These are phyloP conservation scores for Caenorhabditis wallacei DNA, from an alignment of 2,888 invertebrate genomes.

Conservation along the genomic window DNA sequence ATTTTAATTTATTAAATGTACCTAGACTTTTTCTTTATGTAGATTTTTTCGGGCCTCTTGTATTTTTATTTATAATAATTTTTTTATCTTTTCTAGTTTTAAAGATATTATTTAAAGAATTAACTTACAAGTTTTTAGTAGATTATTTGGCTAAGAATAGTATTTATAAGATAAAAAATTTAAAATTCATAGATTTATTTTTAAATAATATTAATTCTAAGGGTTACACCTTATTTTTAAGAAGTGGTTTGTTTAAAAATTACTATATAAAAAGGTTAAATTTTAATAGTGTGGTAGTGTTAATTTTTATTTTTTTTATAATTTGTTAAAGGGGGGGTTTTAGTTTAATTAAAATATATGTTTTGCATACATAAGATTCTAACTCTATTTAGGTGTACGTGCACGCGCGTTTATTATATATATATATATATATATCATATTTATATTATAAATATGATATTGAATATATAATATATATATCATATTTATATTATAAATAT, in stretches of 20 bases:
- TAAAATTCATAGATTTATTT: constrained; percentile 73
- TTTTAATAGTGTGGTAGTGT: constrained; percentile 67
- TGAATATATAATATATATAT: constrained; percentile 24
- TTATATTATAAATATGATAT: constrained; percentile 36
- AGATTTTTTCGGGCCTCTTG: constrained; percentile 72
- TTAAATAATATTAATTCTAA: constrained; percentile 69
- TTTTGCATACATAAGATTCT: constrained; percentile 74
- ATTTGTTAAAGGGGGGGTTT: constrained; percentile 70
- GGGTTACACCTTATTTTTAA: constrained; percentile 55
- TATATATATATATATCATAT: constrained; percentile 38
- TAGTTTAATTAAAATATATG: constrained; percentile 73
- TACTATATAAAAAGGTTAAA: constrained; percentile 66
- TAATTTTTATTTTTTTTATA: constrained; percentile 67
- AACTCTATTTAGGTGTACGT: constrained; percentile 50
- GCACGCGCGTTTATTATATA: neutral
- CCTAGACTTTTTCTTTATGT: constrained; percentile 72
- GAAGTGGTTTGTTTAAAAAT: constrained; percentile 53
- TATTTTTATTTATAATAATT: constrained; percentile 84
- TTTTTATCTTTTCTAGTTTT: constrained; percentile 70
- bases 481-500: constrained; percentile 51
- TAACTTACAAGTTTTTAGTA: constrained; percentile 73
- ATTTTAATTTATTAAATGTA: constrained; percentile 74
- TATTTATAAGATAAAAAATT: constrained; percentile 70
- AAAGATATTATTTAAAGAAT: constrained; percentile 70
- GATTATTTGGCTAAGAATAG: constrained; percentile 74